Conservation (phyloP, 2,113 vertebrate genomes). For the Mustela nigripes region DNA sequence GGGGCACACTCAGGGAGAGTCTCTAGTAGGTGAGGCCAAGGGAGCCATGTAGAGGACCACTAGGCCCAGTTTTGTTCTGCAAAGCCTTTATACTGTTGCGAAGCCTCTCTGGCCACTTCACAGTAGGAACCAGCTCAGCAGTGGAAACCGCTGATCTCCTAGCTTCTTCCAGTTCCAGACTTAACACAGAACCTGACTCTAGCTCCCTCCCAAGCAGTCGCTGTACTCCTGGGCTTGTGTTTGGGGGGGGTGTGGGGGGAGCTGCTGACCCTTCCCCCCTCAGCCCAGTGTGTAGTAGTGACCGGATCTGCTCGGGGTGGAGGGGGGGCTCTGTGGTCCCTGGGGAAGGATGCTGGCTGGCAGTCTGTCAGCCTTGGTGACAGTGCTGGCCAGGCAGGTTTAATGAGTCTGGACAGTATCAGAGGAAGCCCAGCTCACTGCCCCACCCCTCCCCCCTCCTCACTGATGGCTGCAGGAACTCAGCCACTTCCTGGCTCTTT, state of each 20-base stretch:
- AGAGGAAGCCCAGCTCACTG: neutral
- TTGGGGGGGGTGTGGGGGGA: neutral
- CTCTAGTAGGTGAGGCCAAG: neutral
- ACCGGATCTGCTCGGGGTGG: neutral
- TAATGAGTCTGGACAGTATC: conserved; percentile 81
- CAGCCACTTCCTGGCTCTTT: conserved; percentile 30
- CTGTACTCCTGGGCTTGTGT: neutral
- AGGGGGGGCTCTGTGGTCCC: conserved; percentile 44
- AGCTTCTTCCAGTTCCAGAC: neutral
- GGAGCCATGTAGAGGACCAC: neutral
- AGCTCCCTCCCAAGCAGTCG: neutral
- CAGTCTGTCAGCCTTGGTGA: conserved; percentile 68
- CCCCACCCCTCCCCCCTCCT: neutral
- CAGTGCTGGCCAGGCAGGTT: conserved; percentile 59
- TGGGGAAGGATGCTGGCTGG: conserved; percentile 59
- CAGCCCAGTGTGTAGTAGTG: neutral
- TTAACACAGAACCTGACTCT: neutral
- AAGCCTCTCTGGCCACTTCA: neutral
- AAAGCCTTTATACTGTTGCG: neutral
- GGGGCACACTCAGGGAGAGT: neutral
- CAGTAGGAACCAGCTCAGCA: neutral
- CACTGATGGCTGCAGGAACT: neutral
- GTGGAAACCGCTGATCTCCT: neutral
- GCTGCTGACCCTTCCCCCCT: neutral
- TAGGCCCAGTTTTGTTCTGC: neutral